phyloP scores from a whole-genome alignment of 2,797 vertebrate genomes.

The Cyclura pinguis region DNA sequence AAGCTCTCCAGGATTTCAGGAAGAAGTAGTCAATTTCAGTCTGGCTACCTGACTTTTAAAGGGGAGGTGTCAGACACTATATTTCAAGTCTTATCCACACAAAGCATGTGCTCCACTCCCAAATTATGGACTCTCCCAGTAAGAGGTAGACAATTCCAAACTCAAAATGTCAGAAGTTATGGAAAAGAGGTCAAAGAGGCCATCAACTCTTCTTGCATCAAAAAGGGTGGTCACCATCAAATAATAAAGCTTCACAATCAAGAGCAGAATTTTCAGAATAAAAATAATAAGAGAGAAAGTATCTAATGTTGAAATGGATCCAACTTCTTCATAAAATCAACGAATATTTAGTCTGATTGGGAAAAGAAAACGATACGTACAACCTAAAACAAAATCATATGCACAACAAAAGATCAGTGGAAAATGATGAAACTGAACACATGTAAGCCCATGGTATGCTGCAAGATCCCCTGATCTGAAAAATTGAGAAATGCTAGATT shows the following conservation, averaged over 20 bases:
- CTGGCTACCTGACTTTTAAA: background rate
- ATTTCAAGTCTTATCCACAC: background rate
- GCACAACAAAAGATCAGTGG: background rate
- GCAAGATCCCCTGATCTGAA: background rate
- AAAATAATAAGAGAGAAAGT: background rate
- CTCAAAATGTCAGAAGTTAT: background rate
- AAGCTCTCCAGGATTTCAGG: background rate
- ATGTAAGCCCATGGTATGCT: background rate
- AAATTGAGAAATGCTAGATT: background rate
- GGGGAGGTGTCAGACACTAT: background rate
- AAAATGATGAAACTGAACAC: background rate
- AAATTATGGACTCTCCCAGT: background rate
- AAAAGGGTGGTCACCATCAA: background rate
- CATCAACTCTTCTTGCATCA: background rate
- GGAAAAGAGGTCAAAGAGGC: background rate
- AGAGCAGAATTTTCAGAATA: background rate
- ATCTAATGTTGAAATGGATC: background rate
- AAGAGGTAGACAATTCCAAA: background rate
- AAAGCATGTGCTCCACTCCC: background rate
- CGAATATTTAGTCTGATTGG: background rate
- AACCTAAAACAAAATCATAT: background rate
- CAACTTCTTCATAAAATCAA: background rate
- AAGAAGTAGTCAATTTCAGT: background rate
- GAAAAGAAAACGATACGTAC: background rate
- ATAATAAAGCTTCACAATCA: background rate